A percentile compares a stretch with the other conserved stretches of the same genome.
These are phyloP conservation scores for Diachasma alloeum DNA, from an alignment of 1,140 invertebrate genomes.

Conservation along the genomic window DNA sequence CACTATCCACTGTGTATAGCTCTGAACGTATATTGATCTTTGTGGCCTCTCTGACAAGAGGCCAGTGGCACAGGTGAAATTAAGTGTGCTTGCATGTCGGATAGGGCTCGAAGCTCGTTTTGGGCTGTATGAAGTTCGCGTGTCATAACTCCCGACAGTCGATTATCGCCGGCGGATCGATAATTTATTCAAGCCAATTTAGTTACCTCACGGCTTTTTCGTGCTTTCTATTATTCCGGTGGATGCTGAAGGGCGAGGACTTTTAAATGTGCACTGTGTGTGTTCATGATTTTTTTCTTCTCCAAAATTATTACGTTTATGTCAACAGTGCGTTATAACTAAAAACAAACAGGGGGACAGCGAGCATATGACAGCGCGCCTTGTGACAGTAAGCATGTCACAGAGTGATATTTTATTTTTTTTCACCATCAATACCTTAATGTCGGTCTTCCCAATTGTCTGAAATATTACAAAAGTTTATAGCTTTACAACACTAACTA, in stretches of 20 bases:
- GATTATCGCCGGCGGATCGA: constrained; percentile 34
- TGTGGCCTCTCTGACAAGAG: constrained; percentile 4
- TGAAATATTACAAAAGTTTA: too few relatives aligned
- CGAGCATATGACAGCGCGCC: too few relatives aligned
- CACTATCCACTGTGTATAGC: neutral
- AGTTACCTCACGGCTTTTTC: neutral
- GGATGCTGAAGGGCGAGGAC: neutral
- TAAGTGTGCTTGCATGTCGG: constrained; percentile 40
- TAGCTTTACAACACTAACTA: too few relatives aligned
- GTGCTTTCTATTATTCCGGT: neutral
- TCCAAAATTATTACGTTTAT: too few relatives aligned
- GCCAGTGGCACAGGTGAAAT: constrained; percentile 32
- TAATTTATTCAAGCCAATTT: constrained; percentile 20
- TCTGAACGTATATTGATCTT: neutral
- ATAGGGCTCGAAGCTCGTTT: neutral
- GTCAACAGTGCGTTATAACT: too few relatives aligned
- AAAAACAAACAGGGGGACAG: too few relatives aligned
- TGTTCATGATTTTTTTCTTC: neutral
- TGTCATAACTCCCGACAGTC: constrained; percentile 34
- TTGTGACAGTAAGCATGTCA: too few relatives aligned
- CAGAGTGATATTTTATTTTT: too few relatives aligned
- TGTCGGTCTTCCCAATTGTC: too few relatives aligned
- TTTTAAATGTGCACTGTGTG: neutral
- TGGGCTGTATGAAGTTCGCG: constrained; percentile 26
- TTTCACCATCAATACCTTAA: too few relatives aligned